Base-by-base conservation (phyloP, 2,113 vertebrate genomes). In the Melanotaenia duboulayi region DNA sequence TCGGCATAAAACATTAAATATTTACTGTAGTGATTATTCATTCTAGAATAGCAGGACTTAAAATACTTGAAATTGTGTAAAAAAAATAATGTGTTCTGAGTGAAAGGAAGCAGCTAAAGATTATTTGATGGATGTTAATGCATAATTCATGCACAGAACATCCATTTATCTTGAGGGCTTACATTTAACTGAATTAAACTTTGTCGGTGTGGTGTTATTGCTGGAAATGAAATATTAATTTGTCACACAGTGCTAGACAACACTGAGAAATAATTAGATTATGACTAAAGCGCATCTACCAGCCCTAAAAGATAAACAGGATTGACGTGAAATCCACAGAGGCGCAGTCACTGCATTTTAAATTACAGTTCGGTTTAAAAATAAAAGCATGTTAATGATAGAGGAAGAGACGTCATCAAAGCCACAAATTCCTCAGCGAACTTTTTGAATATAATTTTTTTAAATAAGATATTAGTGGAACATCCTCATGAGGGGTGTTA, bases 141-240 rank as follows among this genome's bases (percentile, higher is more conserved):
- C 49, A 55, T 61, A 78, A 74, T 61, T 80, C n/a, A 49, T n/a
- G 28, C 19, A 24, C 40, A 49, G 20, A 24, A 48, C 14, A 40
- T 56, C 32, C 13, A 11, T 65, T 46, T 39, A 54, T 73, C 39
- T 67, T 25, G 13, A 49, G 49, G 28, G 20, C 17, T 39, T 63
- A 48, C 59, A 61, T 68, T 40, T 22, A 28, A 60, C 50, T 9
- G 68, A 77, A 74, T 74, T 50, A 66, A 51, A 74, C 11, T 78
- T 69, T 66, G 25, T 44, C 9, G 16, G 9, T 76, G 40, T 46
- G 42, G 49, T 57, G 32, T 55, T 54, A 74, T 49, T 71, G 20
- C 55, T 50, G 44, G 44, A 72, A 68, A 69, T 52, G 11, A 85
- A 82, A 62, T n/a, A 70, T n/a, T 63, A 4, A 80, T 81, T 66